Percentiles rank a stretch among this genome's conserved stretches.
Evolutionary conservation across 1,140 invertebrate species (phyloP).

Genomic region (Kradibia gibbosae): DNA sequence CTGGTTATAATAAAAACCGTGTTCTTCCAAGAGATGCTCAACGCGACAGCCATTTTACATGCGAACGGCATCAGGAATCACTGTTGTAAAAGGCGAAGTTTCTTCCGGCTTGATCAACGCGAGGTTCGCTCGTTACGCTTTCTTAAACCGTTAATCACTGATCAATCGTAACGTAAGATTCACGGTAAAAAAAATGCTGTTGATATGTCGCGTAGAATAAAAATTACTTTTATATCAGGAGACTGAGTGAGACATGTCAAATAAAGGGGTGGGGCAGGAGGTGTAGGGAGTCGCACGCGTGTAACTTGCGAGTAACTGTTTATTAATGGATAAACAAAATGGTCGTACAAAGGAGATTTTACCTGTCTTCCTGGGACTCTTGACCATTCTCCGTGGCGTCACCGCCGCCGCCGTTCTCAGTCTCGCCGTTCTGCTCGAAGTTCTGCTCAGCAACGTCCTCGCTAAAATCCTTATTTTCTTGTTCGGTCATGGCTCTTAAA

Average conservation of each 20-base stretch:
- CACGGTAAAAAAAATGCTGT: conserved; percentile 4
- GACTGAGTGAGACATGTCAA: neutral
- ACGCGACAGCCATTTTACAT: conserved; percentile 36
- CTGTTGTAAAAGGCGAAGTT: neutral
- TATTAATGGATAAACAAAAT: neutral
- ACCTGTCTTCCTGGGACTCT: conserved; percentile 71
- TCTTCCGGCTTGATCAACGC: conserved; percentile 5
- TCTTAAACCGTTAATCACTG: neutral
- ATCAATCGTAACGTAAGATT: neutral
- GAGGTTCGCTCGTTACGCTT: no score
- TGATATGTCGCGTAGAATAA: neutral
- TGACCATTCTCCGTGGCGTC: conserved; percentile 68
- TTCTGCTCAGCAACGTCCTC: conserved; percentile 70
- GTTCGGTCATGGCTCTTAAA: conserved; percentile 65
- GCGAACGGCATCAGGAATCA: neutral
- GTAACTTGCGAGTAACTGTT: neutral
- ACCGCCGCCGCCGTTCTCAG: conserved; percentile 62
- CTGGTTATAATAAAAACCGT: no score
- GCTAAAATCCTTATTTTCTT: conserved; percentile 72
- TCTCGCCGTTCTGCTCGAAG: conserved; percentile 71
- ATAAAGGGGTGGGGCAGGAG: neutral
- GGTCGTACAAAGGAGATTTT: conserved; percentile 52
- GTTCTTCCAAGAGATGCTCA: neutral
- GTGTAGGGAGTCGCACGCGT: neutral
- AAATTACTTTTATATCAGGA: neutral